Evolutionary conservation across 1,140 invertebrate species (phyloP).

Genomic region (Mya arenaria): DNA sequence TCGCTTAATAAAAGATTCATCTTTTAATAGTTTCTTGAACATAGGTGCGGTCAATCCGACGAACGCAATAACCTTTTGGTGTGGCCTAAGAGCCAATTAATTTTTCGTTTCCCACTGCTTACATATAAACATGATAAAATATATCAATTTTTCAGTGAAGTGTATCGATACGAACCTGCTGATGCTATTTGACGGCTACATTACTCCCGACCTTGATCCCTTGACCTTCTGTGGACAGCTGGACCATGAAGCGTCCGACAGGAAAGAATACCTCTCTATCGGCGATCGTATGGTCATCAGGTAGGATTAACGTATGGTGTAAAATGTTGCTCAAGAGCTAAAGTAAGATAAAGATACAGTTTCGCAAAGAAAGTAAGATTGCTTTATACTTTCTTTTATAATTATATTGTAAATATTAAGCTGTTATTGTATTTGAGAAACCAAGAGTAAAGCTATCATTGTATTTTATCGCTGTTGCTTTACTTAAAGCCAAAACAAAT

Average conservation of each 20-base stretch:
- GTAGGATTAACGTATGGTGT: conserved; percentile 6
- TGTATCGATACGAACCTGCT: conserved; percentile 26
- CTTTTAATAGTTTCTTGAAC: too few species aligned
- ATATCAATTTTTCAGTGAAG: conserved; percentile 22
- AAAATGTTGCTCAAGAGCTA: too few species aligned
- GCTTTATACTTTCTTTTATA: neutral
- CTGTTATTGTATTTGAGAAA: neutral
- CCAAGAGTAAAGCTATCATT: too few species aligned
- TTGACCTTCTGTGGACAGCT: conserved; percentile 44
- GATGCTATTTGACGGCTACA: conserved; percentile 48
- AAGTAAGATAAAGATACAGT: too few species aligned
- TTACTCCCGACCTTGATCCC: conserved; percentile 37
- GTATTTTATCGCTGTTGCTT: too few species aligned
- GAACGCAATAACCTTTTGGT: too few species aligned
- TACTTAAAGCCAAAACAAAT: too few species aligned
- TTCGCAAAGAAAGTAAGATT: too few species aligned
- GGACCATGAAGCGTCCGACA: neutral
- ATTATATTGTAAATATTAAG: neutral
- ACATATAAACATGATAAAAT: neutral
- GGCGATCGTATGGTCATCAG: conserved; percentile 48
- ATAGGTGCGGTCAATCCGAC: too few species aligned
- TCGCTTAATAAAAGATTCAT: too few species aligned
- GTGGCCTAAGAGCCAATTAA: too few species aligned
- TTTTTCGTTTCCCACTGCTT: neutral
- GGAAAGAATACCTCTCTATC: conserved; percentile 36